Evolutionary conservation across 1,140 invertebrate species (phyloP).

Genomic region (Diorhabda sublineata): DNA sequence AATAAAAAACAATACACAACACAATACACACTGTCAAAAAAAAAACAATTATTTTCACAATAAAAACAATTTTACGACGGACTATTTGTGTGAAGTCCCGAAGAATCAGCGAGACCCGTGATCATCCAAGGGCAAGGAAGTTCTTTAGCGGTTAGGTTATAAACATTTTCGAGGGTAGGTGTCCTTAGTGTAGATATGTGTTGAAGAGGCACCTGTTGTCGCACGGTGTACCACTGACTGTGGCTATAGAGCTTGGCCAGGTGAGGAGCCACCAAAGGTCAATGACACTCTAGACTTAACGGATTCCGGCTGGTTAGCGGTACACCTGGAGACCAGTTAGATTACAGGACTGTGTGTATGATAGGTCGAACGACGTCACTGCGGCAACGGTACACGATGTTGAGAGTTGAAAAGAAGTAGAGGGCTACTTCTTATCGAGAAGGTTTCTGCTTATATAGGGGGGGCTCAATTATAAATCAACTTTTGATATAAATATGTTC

Average conservation of each 20-base stretch:
- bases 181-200: constrained; percentile 5
- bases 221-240: constrained; percentile 43
- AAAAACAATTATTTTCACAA: too few relatives aligned
- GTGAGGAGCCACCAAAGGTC: constrained; percentile 44
- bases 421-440: constrained; percentile 5
- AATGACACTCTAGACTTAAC: constrained; percentile 42
- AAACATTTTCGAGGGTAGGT: not conserved
- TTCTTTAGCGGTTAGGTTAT: not conserved
- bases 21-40: too few relatives aligned
- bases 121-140: not conserved
- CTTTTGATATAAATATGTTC: too few relatives aligned
- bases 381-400: constrained; percentile 11
- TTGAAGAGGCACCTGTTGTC: constrained; percentile 42
- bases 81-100: not conserved
- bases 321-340: constrained; percentile 43
- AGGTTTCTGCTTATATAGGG: not conserved
- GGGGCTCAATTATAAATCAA: too few relatives aligned
- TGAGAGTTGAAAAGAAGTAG: constrained; percentile 9
- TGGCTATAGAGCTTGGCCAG: constrained; percentile 35
- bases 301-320: constrained; percentile 40
- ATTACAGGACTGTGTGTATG: constrained; percentile 45
- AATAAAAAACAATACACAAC: too few relatives aligned
- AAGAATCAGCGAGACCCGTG: not conserved
- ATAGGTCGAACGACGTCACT: constrained; percentile 1
- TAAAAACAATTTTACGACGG: too few relatives aligned